Evolutionary conservation across 2,113 vertebrate genomes (phyloP), one percentile per base, ranked within the genome.

Genomic region (Oncorhynchus nerka): DNA sequence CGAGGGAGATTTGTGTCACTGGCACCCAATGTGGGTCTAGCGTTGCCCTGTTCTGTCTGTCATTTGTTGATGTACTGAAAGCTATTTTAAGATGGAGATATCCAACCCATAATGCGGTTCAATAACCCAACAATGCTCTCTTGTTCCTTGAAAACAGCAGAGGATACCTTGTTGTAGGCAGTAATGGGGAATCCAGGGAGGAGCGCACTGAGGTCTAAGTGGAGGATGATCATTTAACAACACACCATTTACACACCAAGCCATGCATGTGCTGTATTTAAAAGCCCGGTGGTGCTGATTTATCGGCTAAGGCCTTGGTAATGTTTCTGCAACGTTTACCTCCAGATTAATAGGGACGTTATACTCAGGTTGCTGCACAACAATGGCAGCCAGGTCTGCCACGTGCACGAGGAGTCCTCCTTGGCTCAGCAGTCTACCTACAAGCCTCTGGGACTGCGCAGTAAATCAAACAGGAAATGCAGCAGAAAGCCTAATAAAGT

Each of bases 381-480:
- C 84, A 67, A 84, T 39, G 70, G 74, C 83, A 77, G 71, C 73
- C 83, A 77, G 84, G 81, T 86, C 83, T 83, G 85, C 73, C 82
- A 83, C 20, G 45, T 76, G 80, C 78, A 75, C n/a, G 81, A 70
- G 68, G 81, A 87, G 86, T 81, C 85, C 79, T 89, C 82, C 15
- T 79, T 19, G 16, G 51, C 51, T 55, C 51, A 19, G 51, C 51
- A 64, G 89, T 79, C 85, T 91, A 84, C 88, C 86, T 84, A 83
- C 57, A 28, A 90, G 89, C 90, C 89, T 90, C 55, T 79, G 90
- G 87, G 90, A 92, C 83, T 78, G 75, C 79, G 77, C 90, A 90
- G 87, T 89, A 90, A 92, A 93, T 92, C 88, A 90, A 85, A 90
- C 89, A 92, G 92, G 88, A 92, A 93, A 92, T 89, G 88, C 88